Evolutionary conservation across 2,113 vertebrate species (phyloP).

Genomic region (Narcine bancroftii): DNA sequence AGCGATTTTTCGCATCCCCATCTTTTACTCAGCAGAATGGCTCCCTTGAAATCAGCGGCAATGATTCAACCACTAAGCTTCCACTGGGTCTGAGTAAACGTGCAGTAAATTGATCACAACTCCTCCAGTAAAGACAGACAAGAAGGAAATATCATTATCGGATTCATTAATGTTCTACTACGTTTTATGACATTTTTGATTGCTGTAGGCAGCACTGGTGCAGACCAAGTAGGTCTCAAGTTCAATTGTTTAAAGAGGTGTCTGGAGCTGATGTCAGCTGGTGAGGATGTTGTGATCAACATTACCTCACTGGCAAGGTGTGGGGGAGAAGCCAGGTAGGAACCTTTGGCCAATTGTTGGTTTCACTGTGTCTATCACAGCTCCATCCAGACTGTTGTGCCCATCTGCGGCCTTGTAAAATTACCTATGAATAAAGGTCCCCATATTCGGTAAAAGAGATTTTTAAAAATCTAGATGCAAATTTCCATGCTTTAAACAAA

Average conservation of each 20-base stretch:
- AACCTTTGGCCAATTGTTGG: background rate
- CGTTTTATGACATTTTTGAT: background rate
- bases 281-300: background rate
- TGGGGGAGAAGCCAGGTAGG: background rate
- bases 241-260: background rate
- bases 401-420: background rate
- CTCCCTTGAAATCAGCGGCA: background rate
- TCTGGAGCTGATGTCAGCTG: background rate
- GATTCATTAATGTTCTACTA: background rate
- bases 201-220: background rate
- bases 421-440: background rate
- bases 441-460: constrained; percentile 29
- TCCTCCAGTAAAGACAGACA: background rate
- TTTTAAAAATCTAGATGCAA: too few relatives aligned
- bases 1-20: background rate
- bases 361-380: too few relatives aligned
- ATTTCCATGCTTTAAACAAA: too few relatives aligned
- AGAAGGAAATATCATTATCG: background rate
- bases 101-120: background rate
- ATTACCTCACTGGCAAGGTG: background rate
- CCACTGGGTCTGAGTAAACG: background rate
- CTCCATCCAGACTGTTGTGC: background rate
- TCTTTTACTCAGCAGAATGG: background rate
- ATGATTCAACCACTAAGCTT: background rate
- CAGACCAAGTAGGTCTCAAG: background rate